Conservation (phyloP, 2,888 invertebrate species). For the Stenodera caucasica region DNA sequence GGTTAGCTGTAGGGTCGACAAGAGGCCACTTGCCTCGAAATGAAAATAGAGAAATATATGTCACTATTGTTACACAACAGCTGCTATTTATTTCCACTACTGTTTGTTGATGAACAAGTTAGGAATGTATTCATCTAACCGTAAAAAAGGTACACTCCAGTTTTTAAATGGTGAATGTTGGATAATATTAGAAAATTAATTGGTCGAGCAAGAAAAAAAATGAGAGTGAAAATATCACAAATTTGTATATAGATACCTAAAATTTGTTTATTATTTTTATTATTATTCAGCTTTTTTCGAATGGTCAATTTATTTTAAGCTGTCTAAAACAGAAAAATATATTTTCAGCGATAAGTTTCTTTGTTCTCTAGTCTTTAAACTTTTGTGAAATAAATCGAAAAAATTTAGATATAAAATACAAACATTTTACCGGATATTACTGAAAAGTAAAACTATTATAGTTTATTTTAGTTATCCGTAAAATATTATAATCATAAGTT, state of each 20-base stretch:
- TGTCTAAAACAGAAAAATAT: slow-evolving; percentile 26
- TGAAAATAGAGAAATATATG: slow-evolving; percentile 12
- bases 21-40: slow-evolving; percentile 3
- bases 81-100: slow-evolving; percentile 10
- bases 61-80: slow-evolving; percentile 11
- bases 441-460: background rate
- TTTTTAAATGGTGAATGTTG: background rate
- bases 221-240: background rate
- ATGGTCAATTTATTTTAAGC: slow-evolving; percentile 24
- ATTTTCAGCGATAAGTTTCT: slow-evolving; percentile 25
- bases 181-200: background rate
- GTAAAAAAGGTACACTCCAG: background rate
- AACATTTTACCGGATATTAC: no score
- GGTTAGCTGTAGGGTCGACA: slow-evolving; percentile 5
- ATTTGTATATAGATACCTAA: background rate
- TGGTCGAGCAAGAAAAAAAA: no score
- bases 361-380: slow-evolving; percentile 16
- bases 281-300: slow-evolving; percentile 8
- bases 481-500: slow-evolving; percentile 8
- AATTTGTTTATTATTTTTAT: background rate
- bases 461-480: background rate
- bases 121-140: background rate
- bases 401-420: no score
- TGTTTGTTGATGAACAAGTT: slow-evolving; percentile 3
- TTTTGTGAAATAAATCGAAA: no score